Percentiles rank a stretch among this genome's conserved stretches.
phyloP scores from a whole-genome alignment of 2,888 invertebrate genomes.

The Zele albiditarsus region DNA sequence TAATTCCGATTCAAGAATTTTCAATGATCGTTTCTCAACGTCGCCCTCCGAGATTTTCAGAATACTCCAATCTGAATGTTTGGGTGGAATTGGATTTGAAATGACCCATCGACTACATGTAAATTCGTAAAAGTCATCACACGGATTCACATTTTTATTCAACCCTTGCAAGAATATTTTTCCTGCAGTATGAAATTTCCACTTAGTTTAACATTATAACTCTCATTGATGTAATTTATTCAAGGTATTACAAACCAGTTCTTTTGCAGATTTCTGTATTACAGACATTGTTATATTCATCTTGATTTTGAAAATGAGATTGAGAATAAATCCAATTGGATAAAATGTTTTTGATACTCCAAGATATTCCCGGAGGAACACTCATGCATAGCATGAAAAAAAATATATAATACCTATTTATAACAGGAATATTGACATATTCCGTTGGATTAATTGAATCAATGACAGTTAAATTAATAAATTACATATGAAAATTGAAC shows the following conservation, averaged over 20 bases:
- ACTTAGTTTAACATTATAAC: neutral
- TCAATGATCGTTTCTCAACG: neutral
- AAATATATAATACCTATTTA: neutral
- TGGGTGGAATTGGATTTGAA: constrained; percentile 4
- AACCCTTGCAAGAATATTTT: constrained; percentile 5
- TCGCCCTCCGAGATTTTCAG: neutral
- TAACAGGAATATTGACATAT: too few species aligned
- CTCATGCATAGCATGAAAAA: neutral
- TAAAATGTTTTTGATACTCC: neutral
- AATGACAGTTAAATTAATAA: neutral
- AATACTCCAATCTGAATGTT: neutral
- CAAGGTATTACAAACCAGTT: neutral
- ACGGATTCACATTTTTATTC: neutral
- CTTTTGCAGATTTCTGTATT: neutral
- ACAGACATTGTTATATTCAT: neutral
- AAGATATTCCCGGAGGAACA: neutral
- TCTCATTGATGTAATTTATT: neutral
- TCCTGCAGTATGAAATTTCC: neutral
- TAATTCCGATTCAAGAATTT: constrained; percentile 7
- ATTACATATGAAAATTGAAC: neutral
- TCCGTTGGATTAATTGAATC: neutral
- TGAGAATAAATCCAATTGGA: neutral
- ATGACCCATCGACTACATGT: constrained; percentile 5
- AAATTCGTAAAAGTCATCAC: constrained; percentile 30
- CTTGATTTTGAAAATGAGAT: neutral